Base-by-base conservation (phyloP, 2,888 invertebrate species). In the Cyaniris semiargus region DNA sequence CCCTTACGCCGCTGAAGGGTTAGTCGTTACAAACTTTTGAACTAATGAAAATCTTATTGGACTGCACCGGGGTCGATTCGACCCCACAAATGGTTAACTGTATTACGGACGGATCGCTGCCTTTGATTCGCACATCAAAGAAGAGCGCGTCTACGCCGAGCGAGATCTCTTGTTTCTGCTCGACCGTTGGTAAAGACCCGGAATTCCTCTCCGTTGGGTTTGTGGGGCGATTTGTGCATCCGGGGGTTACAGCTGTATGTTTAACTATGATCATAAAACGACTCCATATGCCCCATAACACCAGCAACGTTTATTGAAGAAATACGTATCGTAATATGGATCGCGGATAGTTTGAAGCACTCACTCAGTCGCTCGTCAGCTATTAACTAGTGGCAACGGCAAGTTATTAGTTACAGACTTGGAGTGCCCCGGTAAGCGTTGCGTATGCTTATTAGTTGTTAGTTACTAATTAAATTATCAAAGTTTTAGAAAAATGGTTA, bases 101-200 rank as follows among this genome's bases (percentile, higher is more conserved):
- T 92, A 92, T 94, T 93, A 94, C 91, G 88, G 88, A 84, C 88
- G 92, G 92, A 92, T 93, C 92, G 91, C 88, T 93, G 92, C 93
- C 92, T 93, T 92, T 92, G 93, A 92, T 93, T 93, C 72, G 92
- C 91, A 93, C 93, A 93, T 94, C 93, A 93, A 93, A 93, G 93
- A 91, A 91, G 92, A 91, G 85, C 86, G 88, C 88, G 88, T 90
- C 90, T 86, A 82, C 86, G 86, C 89, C 89, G 91, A 93, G 93
- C 93, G 92, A 91, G 92, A 93, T 93, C 91, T 92, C 48, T 93
- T 93, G 93, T 93, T 92, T 90, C 90, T 86, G 86, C 86, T 86
- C 83, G 85, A 87, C 88, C 79, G 79, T 79, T 79, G 78, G 80
- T 79, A 76, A 79, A 79, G 80, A 77, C 71, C 78, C 72, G 76